Evolutionary conservation across 37 sponge, comb jelly and placozoan species (phyloP), one percentile per base, ranked within the genome.

Genomic region (Mnemiopsis leidyi): DNA sequence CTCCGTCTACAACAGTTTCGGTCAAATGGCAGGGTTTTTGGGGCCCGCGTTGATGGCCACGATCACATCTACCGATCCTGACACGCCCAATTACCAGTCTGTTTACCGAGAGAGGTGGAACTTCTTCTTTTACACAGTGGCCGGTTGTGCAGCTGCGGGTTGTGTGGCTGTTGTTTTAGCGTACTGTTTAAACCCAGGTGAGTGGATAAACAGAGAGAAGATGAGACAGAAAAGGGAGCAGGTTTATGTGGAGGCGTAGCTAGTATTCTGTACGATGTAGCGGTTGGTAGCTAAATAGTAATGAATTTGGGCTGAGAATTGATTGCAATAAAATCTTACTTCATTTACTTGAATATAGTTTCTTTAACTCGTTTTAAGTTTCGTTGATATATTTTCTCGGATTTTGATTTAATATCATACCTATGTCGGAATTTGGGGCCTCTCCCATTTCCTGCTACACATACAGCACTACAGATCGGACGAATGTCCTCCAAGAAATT

Each of bases 401-500:
- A n/a, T n/a, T n/a, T n/a, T n/a, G n/a, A n/a, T n/a, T n/a, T n/a
- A n/a, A n/a, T n/a, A n/a, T n/a, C n/a, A n/a, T n/a, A n/a, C n/a
- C n/a, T n/a, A n/a, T n/a, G n/a, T n/a, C n/a, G n/a, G n/a, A n/a
- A n/a, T n/a, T n/a, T n/a, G n/a, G n/a, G n/a, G n/a, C n/a, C n/a
- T n/a, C n/a, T n/a, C n/a, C n/a, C n/a, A n/a, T n/a, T n/a, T n/a
- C n/a, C n/a, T n/a, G n/a, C n/a, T n/a, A n/a, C n/a, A n/a, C n/a
- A n/a, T n/a, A n/a, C n/a, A n/a, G n/a, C n/a, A n/a, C n/a, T 95
- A 85, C 38, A 69, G n/a, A 93, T 68, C 94, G 93, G 36, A 97
- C 93, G 0, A 96, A 95, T 0, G 61, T 48, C 13, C 61, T 48
- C 61, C 61, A 13, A 13, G 61, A 18, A 48, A 48, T 5, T 5